Evolutionary conservation across 2,888 invertebrate genomes (phyloP).

Genomic region (Beris morrisii): DNA sequence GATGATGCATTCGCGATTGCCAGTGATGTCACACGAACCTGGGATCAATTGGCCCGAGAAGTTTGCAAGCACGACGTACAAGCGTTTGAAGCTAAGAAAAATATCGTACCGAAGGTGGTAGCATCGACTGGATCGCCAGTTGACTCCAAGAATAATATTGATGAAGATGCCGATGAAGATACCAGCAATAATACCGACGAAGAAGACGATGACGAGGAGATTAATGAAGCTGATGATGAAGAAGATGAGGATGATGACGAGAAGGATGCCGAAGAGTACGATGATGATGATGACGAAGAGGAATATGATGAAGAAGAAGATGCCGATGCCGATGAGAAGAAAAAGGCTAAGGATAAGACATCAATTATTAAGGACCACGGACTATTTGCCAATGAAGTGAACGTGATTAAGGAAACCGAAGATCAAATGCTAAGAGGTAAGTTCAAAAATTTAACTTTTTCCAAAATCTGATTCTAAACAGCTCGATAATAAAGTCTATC

Average conservation of each 20-base stretch:
- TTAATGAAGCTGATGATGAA: constrained; percentile 36
- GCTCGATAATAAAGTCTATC: constrained; percentile 11
- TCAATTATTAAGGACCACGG: constrained; percentile 47
- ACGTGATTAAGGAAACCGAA: constrained; percentile 48
- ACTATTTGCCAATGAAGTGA: constrained; percentile 49
- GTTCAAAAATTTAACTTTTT: constrained; percentile 10
- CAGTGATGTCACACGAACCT: constrained; percentile 44
- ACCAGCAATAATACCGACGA: constrained; percentile 51
- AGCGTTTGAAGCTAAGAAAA: constrained; percentile 37
- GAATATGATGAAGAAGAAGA: constrained; percentile 43
- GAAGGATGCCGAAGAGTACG: constrained; percentile 52
- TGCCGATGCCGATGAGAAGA: constrained; percentile 40
- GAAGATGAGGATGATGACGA: constrained; percentile 47
- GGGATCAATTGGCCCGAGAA: constrained; percentile 50
- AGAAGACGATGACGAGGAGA: constrained; percentile 55
- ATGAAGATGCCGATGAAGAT: constrained; percentile 48
- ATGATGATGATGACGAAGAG: constrained; percentile 44
- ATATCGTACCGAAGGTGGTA: constrained; percentile 16
- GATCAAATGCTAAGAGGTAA: constrained; percentile 50
- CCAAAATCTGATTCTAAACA: neutral
- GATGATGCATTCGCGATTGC: constrained; percentile 41
- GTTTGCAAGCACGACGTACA: constrained; percentile 49
- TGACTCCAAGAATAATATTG: constrained; percentile 43
- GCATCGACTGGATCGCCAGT: neutral
- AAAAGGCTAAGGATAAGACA: constrained; percentile 40